These are phyloP conservation scores for Trichosurus vulpecula DNA, from an alignment of 2,797 vertebrate genomes.

Conservation along the genomic window DNA sequence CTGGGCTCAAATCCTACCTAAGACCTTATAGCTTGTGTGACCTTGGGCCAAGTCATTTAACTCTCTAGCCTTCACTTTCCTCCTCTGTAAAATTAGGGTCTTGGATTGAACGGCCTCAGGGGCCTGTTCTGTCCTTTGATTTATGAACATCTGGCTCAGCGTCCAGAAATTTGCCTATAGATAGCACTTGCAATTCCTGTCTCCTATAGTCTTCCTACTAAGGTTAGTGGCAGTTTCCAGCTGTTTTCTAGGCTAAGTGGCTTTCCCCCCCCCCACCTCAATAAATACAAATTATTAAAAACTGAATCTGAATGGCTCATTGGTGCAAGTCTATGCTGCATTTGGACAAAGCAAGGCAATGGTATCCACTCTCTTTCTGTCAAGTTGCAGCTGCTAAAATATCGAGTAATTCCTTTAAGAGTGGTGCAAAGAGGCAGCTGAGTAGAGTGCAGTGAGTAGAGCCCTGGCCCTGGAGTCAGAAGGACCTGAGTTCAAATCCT, in stretches of 20 bases:
- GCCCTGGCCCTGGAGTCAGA: no score
- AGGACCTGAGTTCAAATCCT: no score
- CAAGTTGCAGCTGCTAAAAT: constrained; percentile 93
- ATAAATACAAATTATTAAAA: constrained; percentile 81
- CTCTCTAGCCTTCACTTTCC: not conserved
- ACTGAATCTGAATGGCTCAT: constrained; percentile 93
- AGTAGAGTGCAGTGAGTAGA: no score
- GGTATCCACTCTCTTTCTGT: constrained; percentile 90
- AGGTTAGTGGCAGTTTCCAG: constrained; percentile 97
- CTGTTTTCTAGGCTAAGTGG: constrained; percentile 91
- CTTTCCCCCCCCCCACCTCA: constrained; percentile 87
- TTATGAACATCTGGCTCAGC: constrained; percentile 91
- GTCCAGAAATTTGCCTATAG: constrained; percentile 97
- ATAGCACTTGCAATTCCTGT: constrained; percentile 92
- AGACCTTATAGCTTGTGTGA: not conserved
- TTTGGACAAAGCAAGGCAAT: constrained; percentile 94
- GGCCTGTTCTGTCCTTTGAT: not conserved
- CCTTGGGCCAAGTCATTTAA: no score
- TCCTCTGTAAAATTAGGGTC: not conserved
- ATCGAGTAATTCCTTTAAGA: constrained; percentile 94
- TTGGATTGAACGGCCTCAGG: not conserved
- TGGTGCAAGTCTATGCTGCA: constrained; percentile 92
- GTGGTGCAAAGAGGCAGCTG: no score
- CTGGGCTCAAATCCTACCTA: not conserved
- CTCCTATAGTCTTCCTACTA: constrained; percentile 95